Conservation (phyloP, 2,888 invertebrate species). For the Magallana nippona region DNA sequence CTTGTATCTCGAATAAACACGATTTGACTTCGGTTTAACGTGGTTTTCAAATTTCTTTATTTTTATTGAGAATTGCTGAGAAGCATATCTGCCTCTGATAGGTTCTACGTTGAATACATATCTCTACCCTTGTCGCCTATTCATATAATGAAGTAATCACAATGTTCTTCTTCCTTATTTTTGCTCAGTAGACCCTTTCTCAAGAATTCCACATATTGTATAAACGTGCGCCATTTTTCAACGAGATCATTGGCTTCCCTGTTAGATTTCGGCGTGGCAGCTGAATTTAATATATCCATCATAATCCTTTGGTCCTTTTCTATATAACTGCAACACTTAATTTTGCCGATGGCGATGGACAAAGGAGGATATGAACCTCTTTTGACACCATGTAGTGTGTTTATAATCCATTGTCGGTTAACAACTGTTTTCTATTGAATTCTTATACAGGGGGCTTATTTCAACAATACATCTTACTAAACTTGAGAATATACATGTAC, state of each 20-base stretch:
- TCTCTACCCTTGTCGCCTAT: conserved; percentile 39
- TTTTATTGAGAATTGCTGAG: neutral
- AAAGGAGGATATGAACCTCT: too few relatives aligned
- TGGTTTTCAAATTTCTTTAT: conserved; percentile 36
- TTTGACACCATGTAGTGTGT: too few relatives aligned
- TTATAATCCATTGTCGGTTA: too few relatives aligned
- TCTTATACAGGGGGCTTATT: too few relatives aligned
- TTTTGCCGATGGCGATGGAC: too few relatives aligned
- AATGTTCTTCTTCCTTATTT: conserved; percentile 37
- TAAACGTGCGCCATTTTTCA: conserved; percentile 25
- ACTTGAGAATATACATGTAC: too few relatives aligned
- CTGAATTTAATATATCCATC: neutral
- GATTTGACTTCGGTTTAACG: conserved; percentile 36
- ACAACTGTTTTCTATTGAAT: too few relatives aligned
- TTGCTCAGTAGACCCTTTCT: conserved; percentile 30
- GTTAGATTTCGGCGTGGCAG: conserved; percentile 2
- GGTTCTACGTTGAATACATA: conserved; percentile 39
- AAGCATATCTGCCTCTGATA: neutral
- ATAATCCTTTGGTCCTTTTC: neutral
- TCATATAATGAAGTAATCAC: conserved; percentile 47
- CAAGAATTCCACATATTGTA: conserved; percentile 40
- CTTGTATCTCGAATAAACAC: conserved; percentile 37
- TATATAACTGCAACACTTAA: neutral
- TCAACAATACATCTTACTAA: too few relatives aligned
- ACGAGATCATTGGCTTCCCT: conserved; percentile 35